Evolutionary conservation across 2,888 invertebrate species (phyloP), one percentile per base, ranked within the genome.

Genomic region (Aethes cnicana): DNA sequence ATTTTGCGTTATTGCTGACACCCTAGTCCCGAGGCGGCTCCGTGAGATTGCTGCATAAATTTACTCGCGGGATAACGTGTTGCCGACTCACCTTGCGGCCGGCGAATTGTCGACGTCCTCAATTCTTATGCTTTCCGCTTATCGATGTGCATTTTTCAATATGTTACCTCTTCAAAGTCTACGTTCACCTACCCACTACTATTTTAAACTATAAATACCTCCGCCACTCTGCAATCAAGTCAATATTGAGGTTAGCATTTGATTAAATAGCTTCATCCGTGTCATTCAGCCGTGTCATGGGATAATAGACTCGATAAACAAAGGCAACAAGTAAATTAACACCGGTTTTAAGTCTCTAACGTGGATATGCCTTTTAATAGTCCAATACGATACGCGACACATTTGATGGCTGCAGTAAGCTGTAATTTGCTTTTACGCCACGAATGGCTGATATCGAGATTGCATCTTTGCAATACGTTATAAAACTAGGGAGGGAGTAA

Each of bases 221-320:
- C n/a, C n/a, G n/a, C n/a, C n/a, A n/a, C n/a, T n/a, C n/a, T n/a
- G n/a, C n/a, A n/a, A n/a, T 37, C n/a, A 28, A 47, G n/a, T 41
- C 26, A 11, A 28, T 35, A 66, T 64, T 57, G 68, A 73, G 70
- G 76, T 74, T 69, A 56, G 61, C 65, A 62, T 62, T 69, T 57
- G 75, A 79, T 79, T 72, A 75, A 73, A 77, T 77, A 60, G 61
- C 60, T 55, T 59, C 64, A 39, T 32, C 23, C 11, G 54, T 76
- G 77, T 76, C 72, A 71, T 68, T 59, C 61, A 66, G 66, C 67
- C 69, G 62, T 18, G 66, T 77, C 75, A 77, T 81, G 77, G 79
- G 78, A 75, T 81, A 78, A 83, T 76, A 69, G 72, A 78, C 77
- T 76, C 75, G 74, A 73, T 73, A 71, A 74, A 81, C 76, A 77